A percentile compares a stretch with the other conserved stretches of the same genome.
Conservation (phyloP, 2,888 invertebrate genomes). For the Rugalucina vietnamica region DNA sequence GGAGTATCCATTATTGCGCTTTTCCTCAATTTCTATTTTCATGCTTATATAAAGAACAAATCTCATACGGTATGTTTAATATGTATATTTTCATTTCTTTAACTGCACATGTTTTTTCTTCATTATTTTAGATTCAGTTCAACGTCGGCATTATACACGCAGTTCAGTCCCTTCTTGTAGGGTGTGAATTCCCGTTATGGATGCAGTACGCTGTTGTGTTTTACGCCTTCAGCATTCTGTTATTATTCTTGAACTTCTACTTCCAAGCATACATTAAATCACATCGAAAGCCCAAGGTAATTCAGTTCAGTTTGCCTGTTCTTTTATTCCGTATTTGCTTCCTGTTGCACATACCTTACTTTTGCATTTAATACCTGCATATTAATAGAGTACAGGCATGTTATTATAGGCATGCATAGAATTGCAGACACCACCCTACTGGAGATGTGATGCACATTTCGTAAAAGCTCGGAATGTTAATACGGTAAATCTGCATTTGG, state of each 20-base stretch:
- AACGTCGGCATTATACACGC: slow-evolving; percentile 94
- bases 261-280: slow-evolving; percentile 83
- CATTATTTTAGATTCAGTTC: slow-evolving; percentile 90
- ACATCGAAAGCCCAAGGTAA: slow-evolving; percentile 15
- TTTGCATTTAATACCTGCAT: too few relatives aligned
- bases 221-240: slow-evolving; percentile 81
- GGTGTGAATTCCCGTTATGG: slow-evolving; percentile 93
- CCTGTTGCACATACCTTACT: too few relatives aligned
- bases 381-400: too few relatives aligned
- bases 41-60: slow-evolving; percentile 87
- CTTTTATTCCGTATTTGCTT: too few relatives aligned
- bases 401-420: too few relatives aligned
- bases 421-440: too few relatives aligned
- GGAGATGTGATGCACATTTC: too few relatives aligned
- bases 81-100: slow-evolving; percentile 8
- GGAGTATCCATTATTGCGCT: slow-evolving; percentile 97
- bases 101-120: slow-evolving; percentile 43
- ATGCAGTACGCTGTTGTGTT: slow-evolving; percentile 83
- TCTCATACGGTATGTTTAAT: slow-evolving; percentile 34
- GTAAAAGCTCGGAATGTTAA: too few relatives aligned
- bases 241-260: slow-evolving; percentile 84
- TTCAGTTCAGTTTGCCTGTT: too few relatives aligned
- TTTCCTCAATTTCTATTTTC: slow-evolving; percentile 97
- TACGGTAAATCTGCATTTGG: too few relatives aligned
- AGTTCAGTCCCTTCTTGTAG: slow-evolving; percentile 90